phyloP scores from a whole-genome alignment of 2,113 vertebrate genomes.

The Fulica atra region DNA sequence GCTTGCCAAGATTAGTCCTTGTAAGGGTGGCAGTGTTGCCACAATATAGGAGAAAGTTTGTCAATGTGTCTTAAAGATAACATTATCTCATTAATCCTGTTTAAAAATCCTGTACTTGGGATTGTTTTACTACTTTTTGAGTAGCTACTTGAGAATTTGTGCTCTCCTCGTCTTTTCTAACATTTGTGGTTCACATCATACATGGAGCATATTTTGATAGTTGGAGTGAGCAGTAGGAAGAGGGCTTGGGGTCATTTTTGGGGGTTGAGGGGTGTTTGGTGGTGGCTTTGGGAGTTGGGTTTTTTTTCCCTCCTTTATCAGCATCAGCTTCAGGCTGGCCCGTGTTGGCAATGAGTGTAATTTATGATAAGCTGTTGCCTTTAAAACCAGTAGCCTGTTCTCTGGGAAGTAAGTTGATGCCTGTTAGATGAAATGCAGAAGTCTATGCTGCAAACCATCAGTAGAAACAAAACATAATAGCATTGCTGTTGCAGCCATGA shows the following conservation, averaged over 20 bases:
- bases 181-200: not conserved
- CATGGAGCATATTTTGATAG: not conserved
- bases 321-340: not conserved
- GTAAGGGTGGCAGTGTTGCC: not conserved
- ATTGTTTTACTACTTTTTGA: not conserved
- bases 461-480: not conserved
- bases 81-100: constrained; percentile 9
- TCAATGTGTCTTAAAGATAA: not conserved
- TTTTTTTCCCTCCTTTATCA: not conserved
- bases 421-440: not conserved
- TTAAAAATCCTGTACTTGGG: not conserved
- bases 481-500: not conserved
- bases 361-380: not conserved
- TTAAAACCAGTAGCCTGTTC: not conserved
- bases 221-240: not conserved
- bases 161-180: not conserved
- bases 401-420: not conserved
- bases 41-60: not conserved
- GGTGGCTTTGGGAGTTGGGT: too few species aligned
- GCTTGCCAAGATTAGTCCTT: not conserved
- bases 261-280: too few species aligned
- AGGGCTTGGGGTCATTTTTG: not conserved
- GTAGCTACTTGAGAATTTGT: not conserved
- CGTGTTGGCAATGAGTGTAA: not conserved
- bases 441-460: not conserved